Percentiles rank a stretch among this genome's conserved stretches.
phyloP scores from a whole-genome alignment of 2,113 vertebrate genomes.

The Bubo blakistoni region DNA sequence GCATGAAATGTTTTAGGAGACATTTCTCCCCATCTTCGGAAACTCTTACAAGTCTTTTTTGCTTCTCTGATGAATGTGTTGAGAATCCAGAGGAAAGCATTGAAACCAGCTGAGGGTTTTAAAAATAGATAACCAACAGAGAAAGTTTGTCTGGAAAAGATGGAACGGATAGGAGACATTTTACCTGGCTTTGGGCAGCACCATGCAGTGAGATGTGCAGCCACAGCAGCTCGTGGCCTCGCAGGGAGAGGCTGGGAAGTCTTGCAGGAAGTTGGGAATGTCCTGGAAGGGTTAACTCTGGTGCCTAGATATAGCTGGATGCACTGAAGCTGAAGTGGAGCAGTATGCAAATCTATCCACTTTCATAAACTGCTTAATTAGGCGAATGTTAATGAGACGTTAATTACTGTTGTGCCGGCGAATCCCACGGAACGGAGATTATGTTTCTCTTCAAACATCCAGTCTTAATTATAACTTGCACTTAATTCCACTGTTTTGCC shows the following conservation, averaged over 20 bases:
- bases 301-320: conserved; percentile 10
- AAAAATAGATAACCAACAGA: neutral
- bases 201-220: neutral
- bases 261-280: neutral
- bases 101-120: neutral
- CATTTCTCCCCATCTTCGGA: neutral
- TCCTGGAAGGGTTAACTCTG: conserved; percentile 65
- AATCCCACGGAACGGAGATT: conserved; percentile 78
- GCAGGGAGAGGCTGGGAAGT: neutral
- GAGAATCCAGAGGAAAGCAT: neutral
- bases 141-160: neutral
- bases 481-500: conserved; percentile 67
- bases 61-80: neutral
- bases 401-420: conserved; percentile 81
- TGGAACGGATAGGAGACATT: neutral
- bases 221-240: neutral
- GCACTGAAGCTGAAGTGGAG: conserved; percentile 61
- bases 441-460: conserved; percentile 83
- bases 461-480: conserved; percentile 79
- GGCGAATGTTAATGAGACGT: conserved; percentile 83
- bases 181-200: neutral
- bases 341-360: conserved; percentile 72
- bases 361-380: conserved; percentile 85
- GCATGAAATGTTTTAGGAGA: neutral
- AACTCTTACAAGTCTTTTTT: neutral